phyloP scores from a whole-genome alignment of 2,797 vertebrate genomes.

The Brachyrhaphis roseni region DNA sequence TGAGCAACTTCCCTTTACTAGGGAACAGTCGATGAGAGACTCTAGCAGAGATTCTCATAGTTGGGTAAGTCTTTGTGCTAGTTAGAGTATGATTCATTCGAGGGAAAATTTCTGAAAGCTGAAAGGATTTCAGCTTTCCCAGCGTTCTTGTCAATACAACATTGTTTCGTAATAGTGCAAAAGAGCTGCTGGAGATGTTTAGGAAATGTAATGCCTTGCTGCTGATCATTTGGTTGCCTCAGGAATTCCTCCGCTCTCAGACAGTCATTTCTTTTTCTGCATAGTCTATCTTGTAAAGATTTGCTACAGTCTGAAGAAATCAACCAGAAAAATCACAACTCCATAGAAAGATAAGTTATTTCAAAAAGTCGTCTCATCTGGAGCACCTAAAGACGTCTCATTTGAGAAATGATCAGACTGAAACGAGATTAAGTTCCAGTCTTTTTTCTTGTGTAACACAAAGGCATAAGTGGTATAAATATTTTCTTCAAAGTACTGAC shows the following conservation, averaged over 20 bases:
- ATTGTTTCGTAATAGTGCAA: not conserved
- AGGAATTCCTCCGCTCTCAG: not conserved
- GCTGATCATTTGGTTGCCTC: not conserved
- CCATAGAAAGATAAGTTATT: not conserved
- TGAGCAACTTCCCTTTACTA: not conserved
- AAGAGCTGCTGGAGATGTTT: not conserved
- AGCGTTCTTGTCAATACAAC: not conserved
- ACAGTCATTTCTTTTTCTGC: not conserved
- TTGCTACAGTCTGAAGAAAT: not conserved
- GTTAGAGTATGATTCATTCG: not conserved
- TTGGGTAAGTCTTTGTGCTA: not conserved
- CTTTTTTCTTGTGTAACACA: not conserved
- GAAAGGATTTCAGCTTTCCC: not conserved
- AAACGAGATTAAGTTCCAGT: not conserved
- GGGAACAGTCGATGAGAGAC: not conserved
- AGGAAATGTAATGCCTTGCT: not conserved
- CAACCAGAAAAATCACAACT: not conserved
- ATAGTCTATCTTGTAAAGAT: not conserved
- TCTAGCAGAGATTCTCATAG: not conserved
- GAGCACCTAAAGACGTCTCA: not conserved
- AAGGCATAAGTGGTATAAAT: not conserved
- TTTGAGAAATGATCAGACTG: not conserved
- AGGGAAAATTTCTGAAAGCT: not conserved
- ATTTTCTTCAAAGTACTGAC: not conserved
- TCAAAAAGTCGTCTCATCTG: not conserved